Evolutionary conservation across 2,113 vertebrate species (phyloP), one percentile per base, ranked within the genome.

Genomic region (Mesocricetus auratus): DNA sequence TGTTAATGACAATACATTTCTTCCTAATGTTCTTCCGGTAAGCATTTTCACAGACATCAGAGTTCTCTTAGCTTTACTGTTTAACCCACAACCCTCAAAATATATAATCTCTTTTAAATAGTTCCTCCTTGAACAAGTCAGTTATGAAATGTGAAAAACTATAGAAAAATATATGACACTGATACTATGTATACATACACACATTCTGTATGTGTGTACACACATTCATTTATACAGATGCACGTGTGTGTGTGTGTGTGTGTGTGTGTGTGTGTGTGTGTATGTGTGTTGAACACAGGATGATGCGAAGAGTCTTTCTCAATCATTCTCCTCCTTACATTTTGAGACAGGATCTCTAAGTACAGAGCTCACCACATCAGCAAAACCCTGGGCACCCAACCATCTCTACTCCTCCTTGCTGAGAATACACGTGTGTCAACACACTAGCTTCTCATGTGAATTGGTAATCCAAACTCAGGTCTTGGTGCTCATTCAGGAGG

Each of bases 41-140:
- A 94, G 47, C 26, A 83, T 94, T 94, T 92, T 42, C 92, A 75
- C 39, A 62, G 60, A 92, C 36, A 58, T 26, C 42, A 74, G 29
- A 50, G 79, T 68, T 83, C 89, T 75, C 21, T 91, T 93, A 77
- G 9, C 9, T 86, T 89, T 86, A 33, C 22, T n/a, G 83, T 39
- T 91, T 92, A 81, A 88, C 31, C 24, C 62, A 94, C 8, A 82
- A 31, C 50, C 81, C 13, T 83, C 56, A 62, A 83, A 62, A 42
- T 62, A 22, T 60, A 17, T 16, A 60, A 82, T 39, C 36, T 10
- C 78, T 82, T 82, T 22, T 15, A 16, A 60, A 88, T 89, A 92
- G 82, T 92, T 95, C 3, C 24, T 68, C 58, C 81, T 47, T 66
- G 33, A 89, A 58, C 5, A 77, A 75, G 81, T 82, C 85, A 62